phyloP scores from a whole-genome alignment of 2,888 invertebrate species.

The Agelastica alni region DNA sequence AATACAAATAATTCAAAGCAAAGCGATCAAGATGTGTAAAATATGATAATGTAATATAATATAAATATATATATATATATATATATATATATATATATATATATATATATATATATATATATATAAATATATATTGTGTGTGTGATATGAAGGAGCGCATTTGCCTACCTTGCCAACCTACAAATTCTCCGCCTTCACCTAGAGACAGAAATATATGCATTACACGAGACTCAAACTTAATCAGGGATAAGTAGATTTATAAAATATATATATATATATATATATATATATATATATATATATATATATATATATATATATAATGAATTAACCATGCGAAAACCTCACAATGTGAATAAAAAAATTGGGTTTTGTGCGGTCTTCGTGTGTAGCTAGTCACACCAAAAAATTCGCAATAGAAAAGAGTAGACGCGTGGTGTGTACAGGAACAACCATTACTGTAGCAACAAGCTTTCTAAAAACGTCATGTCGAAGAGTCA shows the following conservation, averaged over 20 bases:
- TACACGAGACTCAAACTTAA: constrained; percentile 55
- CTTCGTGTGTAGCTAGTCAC: too few relatives aligned
- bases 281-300: too few relatives aligned
- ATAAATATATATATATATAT: too few relatives aligned
- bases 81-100: too few relatives aligned
- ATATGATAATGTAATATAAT: constrained; percentile 46
- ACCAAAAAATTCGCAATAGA: constrained; percentile 4
- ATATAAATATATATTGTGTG: too few relatives aligned
- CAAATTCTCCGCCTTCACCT: constrained; percentile 79
- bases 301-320: too few relatives aligned
- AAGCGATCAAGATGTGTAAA: constrained; percentile 53
- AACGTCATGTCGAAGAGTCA: too few relatives aligned
- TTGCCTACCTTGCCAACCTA: constrained; percentile 76
- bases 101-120: too few relatives aligned
- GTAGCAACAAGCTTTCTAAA: neutral
- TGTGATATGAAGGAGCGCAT: constrained; percentile 60
- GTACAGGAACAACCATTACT: constrained; percentile 11
- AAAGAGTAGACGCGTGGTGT: constrained; percentile 1
- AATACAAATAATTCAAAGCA: constrained; percentile 41
- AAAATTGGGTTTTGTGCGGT: neutral
- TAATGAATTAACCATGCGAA: neutral
- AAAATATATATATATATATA: neutral
- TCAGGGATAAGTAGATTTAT: constrained; percentile 22
- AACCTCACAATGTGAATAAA: neutral
- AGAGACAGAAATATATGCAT: constrained; percentile 66